Base-by-base conservation (phyloP, 2,888 invertebrate species). In the Theretra japonica region DNA sequence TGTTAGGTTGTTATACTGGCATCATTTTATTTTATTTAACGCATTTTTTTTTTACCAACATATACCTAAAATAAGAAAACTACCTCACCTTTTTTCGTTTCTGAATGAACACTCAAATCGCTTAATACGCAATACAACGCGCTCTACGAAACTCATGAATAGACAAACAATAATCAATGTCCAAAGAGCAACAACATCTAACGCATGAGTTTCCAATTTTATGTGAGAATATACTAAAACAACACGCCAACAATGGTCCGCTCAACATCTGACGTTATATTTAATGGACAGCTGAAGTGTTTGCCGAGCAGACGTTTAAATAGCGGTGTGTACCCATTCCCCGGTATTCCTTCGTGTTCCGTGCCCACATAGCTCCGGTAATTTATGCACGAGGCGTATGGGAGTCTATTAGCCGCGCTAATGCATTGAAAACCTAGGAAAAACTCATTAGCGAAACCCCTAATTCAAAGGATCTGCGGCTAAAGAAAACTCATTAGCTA, bases 281-380 rank as follows among this genome's bases (percentile, higher is more conserved):
- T 71, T 71, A 62, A 65, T 56, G 65, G 65, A 65, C 53, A 53
- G 56, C 62, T 69, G 58, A 59, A 69, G 48, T 72, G 59, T 69
- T 65, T 56, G 69, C 58, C 48, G 65, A 68, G 41, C 48, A 75
- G 72, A 72, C 74, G 73, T 76, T 78, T 75, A 74, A 75, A 74
- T 78, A 74, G 75, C 74, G 75, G 74, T 71, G 21, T 56, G 71
- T 75, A 74, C 75, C 74, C 72, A 74, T 76, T 75, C 70, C 73
- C 59, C n/a, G 68, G 70, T 70, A 60, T 70, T 56, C 41, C 62
- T 53, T 70, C 60, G 50, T 28, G 53, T 50, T 60, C 50, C 60
- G 65, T 23, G 23, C 4, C 58, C 23, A 60, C 70, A 71, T 65
- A 53, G 30, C 65, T 41, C 41, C 53, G 65, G 30, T 33, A 65